These are phyloP conservation scores for Athene cunicularia DNA, from an alignment of 2,113 vertebrate genomes.

Conservation along the genomic window DNA sequence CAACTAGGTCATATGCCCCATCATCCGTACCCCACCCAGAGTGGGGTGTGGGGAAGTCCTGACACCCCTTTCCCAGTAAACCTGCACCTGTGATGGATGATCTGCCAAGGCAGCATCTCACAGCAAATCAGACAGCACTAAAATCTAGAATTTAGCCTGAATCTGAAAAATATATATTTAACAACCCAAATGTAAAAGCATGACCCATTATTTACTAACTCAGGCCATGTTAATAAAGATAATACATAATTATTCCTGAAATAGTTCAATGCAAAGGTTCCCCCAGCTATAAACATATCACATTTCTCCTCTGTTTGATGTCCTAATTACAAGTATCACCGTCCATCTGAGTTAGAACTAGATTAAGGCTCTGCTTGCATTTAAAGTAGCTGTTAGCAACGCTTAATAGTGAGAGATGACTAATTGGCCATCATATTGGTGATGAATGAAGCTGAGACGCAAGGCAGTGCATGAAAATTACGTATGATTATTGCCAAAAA, in stretches of 20 bases:
- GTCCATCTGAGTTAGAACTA: slow-evolving; percentile 41
- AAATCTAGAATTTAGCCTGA: background rate
- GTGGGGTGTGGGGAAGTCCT: background rate
- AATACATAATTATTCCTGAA: slow-evolving; percentile 59
- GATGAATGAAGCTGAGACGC: slow-evolving; percentile 38
- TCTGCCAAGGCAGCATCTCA: background rate
- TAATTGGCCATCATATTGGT: slow-evolving; percentile 45
- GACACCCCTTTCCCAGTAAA: background rate
- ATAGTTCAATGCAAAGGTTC: slow-evolving; percentile 54
- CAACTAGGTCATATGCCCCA: accelerated
- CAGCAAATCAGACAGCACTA: background rate
- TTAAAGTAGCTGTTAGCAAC: slow-evolving; percentile 51
- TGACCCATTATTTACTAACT: slow-evolving; percentile 42
- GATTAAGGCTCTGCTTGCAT: slow-evolving; percentile 42
- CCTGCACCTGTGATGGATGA: background rate
- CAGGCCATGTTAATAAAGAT: slow-evolving; percentile 32
- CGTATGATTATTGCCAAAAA: background rate
- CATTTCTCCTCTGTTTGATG: slow-evolving; percentile 50
- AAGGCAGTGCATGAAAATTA: slow-evolving; percentile 28
- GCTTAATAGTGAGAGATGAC: slow-evolving; percentile 43
- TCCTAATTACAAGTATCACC: slow-evolving; percentile 53
- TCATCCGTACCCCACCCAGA: background rate
- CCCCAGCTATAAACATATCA: slow-evolving; percentile 39
- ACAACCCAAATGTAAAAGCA: background rate
- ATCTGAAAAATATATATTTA: background rate